Base-by-base conservation (phyloP, 2,888 invertebrate genomes). In the Thecophora atra region DNA sequence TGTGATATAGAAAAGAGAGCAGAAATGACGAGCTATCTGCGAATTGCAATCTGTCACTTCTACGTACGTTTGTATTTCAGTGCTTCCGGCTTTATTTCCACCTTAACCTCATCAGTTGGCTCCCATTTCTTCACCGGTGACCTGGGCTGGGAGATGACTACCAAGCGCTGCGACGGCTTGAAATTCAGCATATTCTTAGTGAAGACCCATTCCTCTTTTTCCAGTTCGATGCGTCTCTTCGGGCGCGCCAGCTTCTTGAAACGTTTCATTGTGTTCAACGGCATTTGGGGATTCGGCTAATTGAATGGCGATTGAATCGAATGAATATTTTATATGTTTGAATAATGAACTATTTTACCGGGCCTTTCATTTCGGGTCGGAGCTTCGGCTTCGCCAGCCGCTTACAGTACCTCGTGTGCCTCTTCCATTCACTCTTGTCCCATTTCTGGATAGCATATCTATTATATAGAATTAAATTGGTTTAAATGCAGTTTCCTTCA, bases 381-480 rank as follows among this genome's bases (percentile, higher is more conserved):
- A 47, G 30, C 72, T 75, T 72, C 84, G 85, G 87, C 30, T 76
- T 75, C 0, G 87, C 78, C 47, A 84, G 70, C 5, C 79, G 78
- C 8, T 74, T 76, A 0, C 84, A 72, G 73, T 82, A 80, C 26
- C 77, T 80, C 0, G 72, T 76, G 47, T 83, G 81, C 3, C 70
- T 76, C n/a, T 79, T 76, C 79, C 81, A 79, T 17, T 83, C 81
- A 6, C 78, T 78, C 1, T 76, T 74, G 7, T 79, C 74, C 77
- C 79, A 80, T 63, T 80, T 79, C 44, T 74, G 74, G 65, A 78
- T 77, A 3, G 71, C 74, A 24, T 72, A 60, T n/a, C 84, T 85
- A 26, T 4, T 28, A 65, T 15, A 28, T 24, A 28, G 19, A 6
- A 15, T 15, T n/a, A 58, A 42, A 6, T 15, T n/a, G 15, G 17